Conservation (phyloP, 2,888 invertebrate species). For the Nymphalis urticae region DNA sequence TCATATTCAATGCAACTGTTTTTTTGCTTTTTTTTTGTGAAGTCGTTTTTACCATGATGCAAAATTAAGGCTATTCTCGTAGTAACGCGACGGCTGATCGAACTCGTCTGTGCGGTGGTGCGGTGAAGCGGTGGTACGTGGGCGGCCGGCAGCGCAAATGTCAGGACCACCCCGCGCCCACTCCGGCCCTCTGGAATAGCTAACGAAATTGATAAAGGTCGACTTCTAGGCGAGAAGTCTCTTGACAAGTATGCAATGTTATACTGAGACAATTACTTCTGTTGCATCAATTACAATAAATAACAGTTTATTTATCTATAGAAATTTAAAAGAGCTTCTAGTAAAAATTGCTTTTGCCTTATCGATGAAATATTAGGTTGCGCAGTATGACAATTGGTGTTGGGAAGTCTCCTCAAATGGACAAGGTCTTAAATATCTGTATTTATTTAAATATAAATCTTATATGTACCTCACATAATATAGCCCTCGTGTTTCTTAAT, state of each 20-base stretch:
- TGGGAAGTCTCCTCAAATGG: no score
- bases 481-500: no score
- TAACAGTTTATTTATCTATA: no score
- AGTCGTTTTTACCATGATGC: conserved; percentile 7
- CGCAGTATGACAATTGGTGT: no score
- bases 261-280: background rate
- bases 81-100: conserved; percentile 27
- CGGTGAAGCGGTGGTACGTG: conserved; percentile 18
- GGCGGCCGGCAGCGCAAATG: conserved; percentile 53
- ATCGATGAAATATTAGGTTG: no score
- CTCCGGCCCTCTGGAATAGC: conserved; percentile 17
- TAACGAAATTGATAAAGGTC: conserved; percentile 35
- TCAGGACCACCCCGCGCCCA: conserved; percentile 43
- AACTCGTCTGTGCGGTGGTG: conserved; percentile 16
- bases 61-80: conserved; percentile 25
- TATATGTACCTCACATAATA: no score
- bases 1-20: conserved; percentile 5
- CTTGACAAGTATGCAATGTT: background rate
- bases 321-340: background rate
- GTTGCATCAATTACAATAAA: background rate
- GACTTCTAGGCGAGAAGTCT: conserved; percentile 5
- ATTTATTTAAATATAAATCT: no score
- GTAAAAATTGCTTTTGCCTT: no score
- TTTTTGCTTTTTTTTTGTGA: conserved; percentile 7
- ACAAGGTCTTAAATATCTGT: no score